Evolutionary conservation across 2,888 invertebrate species (phyloP), one percentile per base, ranked within the genome.

Genomic region (Horisme vitalbata): DNA sequence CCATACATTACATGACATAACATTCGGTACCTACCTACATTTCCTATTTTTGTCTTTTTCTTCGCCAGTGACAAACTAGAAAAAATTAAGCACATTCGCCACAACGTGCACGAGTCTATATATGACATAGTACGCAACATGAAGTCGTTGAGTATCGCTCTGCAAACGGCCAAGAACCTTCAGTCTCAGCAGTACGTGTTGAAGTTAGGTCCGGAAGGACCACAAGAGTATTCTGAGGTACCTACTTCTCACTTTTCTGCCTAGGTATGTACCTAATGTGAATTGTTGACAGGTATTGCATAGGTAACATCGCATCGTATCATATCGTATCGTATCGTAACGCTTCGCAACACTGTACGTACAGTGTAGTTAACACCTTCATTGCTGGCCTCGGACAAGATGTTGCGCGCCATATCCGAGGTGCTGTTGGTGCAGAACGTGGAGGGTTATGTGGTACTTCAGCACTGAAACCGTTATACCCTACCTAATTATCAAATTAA

Each of bases 21-120:
- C n/a, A n/a, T n/a, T n/a, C n/a, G n/a, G 27, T 7, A 10, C 23
- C n/a, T 23, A 18, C 18, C 3, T 8, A 3, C 23, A 23, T 7
- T 23, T 8, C 8, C 23, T 7, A 11, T 11, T 11, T 24, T 26
- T 3, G 7, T 2, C 18, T 4, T 31, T 15, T 10, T 15, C 13
- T 14, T 4, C 21, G 12, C 20, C 79, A 95, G 95, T 53, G 95
- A 95, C 71, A 90, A 93, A 21, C 75, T 83, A 37, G 93, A 93
- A 31, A 94, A 93, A 72, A 91, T 92, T 8, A 76, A 84, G 0
- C 92, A 93, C 68, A 95, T 96, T 35, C 90, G 91, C 26, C 92
- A 92, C 65, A 96, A 96, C 61, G 90, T 95, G 1, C 94, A 95
- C 68, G 95, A 96, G 65, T 93, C 95, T 0, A 94, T 95, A 32